These are phyloP conservation scores for Cecropterus lyciades DNA, from an alignment of 1,140 invertebrate genomes.

Conservation along the genomic window DNA sequence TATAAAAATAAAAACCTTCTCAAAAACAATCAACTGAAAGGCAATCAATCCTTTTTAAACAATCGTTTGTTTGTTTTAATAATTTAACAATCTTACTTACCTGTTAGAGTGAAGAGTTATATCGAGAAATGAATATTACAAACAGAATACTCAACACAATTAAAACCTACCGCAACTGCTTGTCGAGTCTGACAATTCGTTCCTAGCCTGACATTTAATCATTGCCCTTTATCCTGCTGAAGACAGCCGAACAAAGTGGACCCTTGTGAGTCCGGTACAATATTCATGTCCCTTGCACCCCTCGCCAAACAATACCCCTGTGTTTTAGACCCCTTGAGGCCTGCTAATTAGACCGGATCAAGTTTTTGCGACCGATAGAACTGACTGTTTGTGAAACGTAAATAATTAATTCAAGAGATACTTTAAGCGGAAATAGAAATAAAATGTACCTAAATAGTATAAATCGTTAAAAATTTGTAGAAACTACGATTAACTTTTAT, in stretches of 20 bases:
- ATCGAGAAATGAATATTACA: not conserved
- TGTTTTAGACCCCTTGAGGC: slow-evolving; percentile 11
- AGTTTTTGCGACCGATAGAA: slow-evolving; percentile 9
- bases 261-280: slow-evolving; percentile 8
- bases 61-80: too few species aligned
- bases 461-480: too few species aligned
- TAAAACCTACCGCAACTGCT: slow-evolving; percentile 11
- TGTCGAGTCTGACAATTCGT: slow-evolving; percentile 1
- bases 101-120: too few species aligned
- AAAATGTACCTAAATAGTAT: too few species aligned
- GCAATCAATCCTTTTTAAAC: too few species aligned
- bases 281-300: slow-evolving; percentile 18
- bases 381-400: not conserved
- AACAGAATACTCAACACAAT: not conserved
- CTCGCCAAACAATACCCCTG: slow-evolving; percentile 11
- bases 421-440: not conserved
- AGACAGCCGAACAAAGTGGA: slow-evolving; percentile 18
- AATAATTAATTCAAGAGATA: not conserved
- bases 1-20: too few species aligned
- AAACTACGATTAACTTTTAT: too few species aligned
- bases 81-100: too few species aligned
- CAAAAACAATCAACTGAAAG: too few species aligned
- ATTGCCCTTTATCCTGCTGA: slow-evolving; percentile 17
- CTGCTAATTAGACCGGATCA: slow-evolving; percentile 13
- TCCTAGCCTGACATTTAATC: slow-evolving; percentile 16